phyloP scores from a whole-genome alignment of 2,797 vertebrate species.

The Manis javanica region DNA sequence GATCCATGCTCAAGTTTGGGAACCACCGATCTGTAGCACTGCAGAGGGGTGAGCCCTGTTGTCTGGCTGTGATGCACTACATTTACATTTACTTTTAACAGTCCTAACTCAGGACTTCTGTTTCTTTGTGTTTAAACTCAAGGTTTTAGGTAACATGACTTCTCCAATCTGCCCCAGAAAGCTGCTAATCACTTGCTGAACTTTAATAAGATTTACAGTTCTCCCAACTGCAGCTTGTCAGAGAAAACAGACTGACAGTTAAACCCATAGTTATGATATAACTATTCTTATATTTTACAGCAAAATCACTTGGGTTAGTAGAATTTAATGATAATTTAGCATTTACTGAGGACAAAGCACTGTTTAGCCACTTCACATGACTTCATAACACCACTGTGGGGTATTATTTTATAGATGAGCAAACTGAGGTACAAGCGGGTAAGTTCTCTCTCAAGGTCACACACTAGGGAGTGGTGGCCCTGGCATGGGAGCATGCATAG shows the following conservation, averaged over 20 bases:
- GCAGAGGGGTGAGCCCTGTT: not conserved
- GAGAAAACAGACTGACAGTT: not conserved
- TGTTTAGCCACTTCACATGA: not conserved
- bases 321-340: conserved; percentile 11
- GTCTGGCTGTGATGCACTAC: not conserved
- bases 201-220: conserved; percentile 13
- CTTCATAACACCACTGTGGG: not conserved
- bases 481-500: not conserved
- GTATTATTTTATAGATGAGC: not conserved
- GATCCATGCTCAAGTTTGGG: not conserved
- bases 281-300: not conserved
- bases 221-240: not conserved
- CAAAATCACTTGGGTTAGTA: not conserved
- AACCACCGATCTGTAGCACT: not conserved
- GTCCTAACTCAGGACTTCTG: not conserved
- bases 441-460: not conserved
- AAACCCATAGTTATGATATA: not conserved
- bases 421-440: not conserved
- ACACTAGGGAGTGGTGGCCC: not conserved
- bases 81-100: not conserved
- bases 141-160: not conserved
- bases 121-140: not conserved
- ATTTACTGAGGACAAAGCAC: not conserved
- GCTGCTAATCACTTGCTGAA: conserved; percentile 17
- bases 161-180: not conserved